Conservation (phyloP, 2,888 invertebrate genomes). For the Pinctada fucata region DNA sequence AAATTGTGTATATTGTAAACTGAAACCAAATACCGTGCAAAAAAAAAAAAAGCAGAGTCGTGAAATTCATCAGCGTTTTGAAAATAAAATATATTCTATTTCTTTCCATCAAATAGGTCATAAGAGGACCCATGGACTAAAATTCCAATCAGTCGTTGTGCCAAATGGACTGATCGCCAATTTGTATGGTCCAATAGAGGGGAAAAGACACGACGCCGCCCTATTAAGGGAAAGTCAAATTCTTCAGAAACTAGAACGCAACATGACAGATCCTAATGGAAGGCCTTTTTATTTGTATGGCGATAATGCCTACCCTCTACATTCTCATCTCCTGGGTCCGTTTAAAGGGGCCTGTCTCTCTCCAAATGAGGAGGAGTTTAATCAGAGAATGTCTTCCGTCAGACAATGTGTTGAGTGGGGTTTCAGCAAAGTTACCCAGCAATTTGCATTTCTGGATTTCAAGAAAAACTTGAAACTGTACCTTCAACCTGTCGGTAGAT, state of each 20-base stretch:
- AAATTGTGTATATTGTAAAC: too few species aligned
- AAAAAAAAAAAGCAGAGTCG: too few species aligned
- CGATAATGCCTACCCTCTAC: constrained; percentile 34
- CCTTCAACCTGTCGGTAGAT: constrained; percentile 50
- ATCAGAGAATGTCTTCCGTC: constrained; percentile 34
- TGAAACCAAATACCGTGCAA: too few species aligned
- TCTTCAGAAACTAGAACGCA: background rate
- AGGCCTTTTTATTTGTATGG: constrained; percentile 18
- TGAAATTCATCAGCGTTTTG: too few species aligned
- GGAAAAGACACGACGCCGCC: constrained; percentile 18
- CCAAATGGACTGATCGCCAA: too few species aligned
- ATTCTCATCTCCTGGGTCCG: constrained; percentile 16
- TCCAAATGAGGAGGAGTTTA: constrained; percentile 24
- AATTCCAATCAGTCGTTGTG: constrained; percentile 7
- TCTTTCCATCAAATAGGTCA: constrained; percentile 31
- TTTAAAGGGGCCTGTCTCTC: constrained; percentile 26
- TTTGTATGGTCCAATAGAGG: constrained; percentile 6
- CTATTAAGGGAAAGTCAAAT: constrained; percentile 30
- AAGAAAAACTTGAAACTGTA: constrained; percentile 38
- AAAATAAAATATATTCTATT: too few species aligned
- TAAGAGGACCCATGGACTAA: constrained; percentile 33
- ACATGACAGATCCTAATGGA: background rate
- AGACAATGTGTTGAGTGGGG: constrained; percentile 35
- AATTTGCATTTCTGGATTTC: constrained; percentile 30
- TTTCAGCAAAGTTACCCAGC: constrained; percentile 15